phyloP scores from a whole-genome alignment of 2,797 vertebrate species.

The Tapera naevia region DNA sequence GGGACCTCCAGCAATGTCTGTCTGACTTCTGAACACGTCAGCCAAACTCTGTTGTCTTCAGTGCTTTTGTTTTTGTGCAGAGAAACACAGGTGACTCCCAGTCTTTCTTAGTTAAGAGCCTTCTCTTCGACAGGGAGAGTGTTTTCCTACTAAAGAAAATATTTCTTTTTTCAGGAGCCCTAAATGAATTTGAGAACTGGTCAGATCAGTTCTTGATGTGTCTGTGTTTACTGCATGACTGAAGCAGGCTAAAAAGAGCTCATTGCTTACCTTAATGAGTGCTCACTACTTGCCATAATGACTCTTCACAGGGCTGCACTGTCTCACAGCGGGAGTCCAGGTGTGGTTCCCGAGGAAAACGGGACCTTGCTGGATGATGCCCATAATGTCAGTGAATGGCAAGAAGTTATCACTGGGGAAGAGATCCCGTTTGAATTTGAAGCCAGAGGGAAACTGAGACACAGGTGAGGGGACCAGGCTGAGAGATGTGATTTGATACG shows the following conservation, averaged over 20 bases:
- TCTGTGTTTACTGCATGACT: not conserved
- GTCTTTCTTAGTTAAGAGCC: not conserved
- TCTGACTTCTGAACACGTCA: not conserved
- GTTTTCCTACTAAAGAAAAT: not conserved
- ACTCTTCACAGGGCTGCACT: conserved; percentile 90
- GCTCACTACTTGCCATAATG: no score
- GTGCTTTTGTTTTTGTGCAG: not conserved
- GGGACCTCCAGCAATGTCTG: not conserved
- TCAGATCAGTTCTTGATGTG: not conserved
- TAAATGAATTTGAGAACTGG: not conserved
- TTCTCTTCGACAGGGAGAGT: not conserved
- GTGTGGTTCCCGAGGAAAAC: conserved; percentile 85
- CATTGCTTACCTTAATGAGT: no score
- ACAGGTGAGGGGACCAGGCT: conserved; percentile 72
- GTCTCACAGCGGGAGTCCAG: conserved; percentile 94
- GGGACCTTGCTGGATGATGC: conserved; percentile 85
- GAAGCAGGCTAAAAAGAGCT: not conserved
- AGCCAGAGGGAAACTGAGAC: conserved; percentile 89
- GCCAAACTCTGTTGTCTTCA: not conserved
- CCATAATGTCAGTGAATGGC: conserved; percentile 94
- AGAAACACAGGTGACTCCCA: not conserved
- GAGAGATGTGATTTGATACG: not conserved
- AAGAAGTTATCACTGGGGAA: conserved; percentile 91
- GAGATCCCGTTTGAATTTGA: conserved; percentile 98
- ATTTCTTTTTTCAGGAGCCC: not conserved